phyloP scores from a whole-genome alignment of 2,888 invertebrate species.

The Dorcus hopei region DNA sequence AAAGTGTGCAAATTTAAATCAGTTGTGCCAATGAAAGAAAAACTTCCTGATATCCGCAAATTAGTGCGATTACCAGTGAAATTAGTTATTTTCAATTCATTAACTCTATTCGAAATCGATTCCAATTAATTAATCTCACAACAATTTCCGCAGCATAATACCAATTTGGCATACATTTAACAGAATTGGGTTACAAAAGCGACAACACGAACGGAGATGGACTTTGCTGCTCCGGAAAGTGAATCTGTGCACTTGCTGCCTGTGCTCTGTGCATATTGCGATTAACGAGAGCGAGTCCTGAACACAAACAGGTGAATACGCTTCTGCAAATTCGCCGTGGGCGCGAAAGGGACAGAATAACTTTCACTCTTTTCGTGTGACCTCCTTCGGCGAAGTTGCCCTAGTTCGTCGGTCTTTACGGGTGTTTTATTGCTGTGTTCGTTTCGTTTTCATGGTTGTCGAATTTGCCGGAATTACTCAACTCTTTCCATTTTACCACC shows the following conservation, averaged over 20 bases:
- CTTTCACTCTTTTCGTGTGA: constrained; percentile 26
- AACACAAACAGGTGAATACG: background rate
- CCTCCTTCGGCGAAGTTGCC: constrained; percentile 23
- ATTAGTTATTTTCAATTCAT: no score
- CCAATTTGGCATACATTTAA: no score
- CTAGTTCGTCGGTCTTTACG: constrained; percentile 17
- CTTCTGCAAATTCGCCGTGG: constrained; percentile 10
- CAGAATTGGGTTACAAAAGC: background rate
- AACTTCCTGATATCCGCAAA: no score
- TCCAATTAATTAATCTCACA: no score
- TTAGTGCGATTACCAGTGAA: no score
- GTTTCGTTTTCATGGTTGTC: background rate
- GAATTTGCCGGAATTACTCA: no score
- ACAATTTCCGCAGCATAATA: no score
- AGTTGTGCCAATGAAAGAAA: no score
- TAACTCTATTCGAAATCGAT: no score
- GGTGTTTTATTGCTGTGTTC: constrained; percentile 1
- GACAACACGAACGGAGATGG: background rate
- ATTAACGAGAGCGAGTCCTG: constrained; percentile 14
- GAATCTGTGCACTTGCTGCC: constrained; percentile 10
- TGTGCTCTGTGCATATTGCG: constrained; percentile 15
- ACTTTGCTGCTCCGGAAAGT: constrained; percentile 12
- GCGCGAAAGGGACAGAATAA: constrained; percentile 11
- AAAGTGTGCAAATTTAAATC: no score
- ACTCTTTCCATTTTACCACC: no score